Base-by-base conservation (phyloP, 2,797 vertebrate species). In the Otolemur crassicaudatus region DNA sequence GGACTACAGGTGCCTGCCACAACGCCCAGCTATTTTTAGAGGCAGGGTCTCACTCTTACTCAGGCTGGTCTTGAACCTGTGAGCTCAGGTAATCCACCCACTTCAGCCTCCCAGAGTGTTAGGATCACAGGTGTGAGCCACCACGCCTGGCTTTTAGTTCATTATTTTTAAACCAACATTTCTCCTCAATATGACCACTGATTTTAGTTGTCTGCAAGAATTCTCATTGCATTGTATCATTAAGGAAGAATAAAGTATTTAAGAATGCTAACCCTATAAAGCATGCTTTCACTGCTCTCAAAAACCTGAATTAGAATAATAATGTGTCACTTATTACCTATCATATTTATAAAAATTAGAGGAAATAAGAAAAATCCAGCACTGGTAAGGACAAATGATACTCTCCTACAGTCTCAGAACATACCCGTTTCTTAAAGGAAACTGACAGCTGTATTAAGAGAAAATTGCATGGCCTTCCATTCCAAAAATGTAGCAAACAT, bases 201-300 rank as follows among this genome's bases (percentile, higher is more conserved):
- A 72, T 58, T 92, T 95, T 58, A 97, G 22, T 5, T 76, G 69
- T 94, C 37, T 40, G n/a, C 27, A 90, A 83, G 46, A 91, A 75
- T 75, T 37, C 37, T 87, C 20, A 86, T 31, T 46, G 83, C 7
- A 84, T 5, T 77, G 61, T 87, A 69, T 79, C 77, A 70, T 11
- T 61, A 84, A 29, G 63, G 79, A 94, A 94, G 53, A 94, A 46
- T 13, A 87, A 89, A 89, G 31, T 79, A 77, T 31, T 92, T 63
- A 43, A 65, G 79, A 92, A 73, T 67, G 67, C 34, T 65, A 90
- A 95, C 56, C 58, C 53, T 40, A 63, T 29, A n/a, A 23, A 63
- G 43, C 23, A 94, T 87, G 63, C 31, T 94, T 92, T 96, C 19
- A 76, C 77, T 86, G 75, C 16, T 40, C 77, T 73, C 63, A 79